A percentile compares a stretch with the other conserved stretches of the same genome.
These are phyloP conservation scores for Trichoplusia ni DNA, from an alignment of 1,140 invertebrate genomes.

Conservation along the genomic window DNA sequence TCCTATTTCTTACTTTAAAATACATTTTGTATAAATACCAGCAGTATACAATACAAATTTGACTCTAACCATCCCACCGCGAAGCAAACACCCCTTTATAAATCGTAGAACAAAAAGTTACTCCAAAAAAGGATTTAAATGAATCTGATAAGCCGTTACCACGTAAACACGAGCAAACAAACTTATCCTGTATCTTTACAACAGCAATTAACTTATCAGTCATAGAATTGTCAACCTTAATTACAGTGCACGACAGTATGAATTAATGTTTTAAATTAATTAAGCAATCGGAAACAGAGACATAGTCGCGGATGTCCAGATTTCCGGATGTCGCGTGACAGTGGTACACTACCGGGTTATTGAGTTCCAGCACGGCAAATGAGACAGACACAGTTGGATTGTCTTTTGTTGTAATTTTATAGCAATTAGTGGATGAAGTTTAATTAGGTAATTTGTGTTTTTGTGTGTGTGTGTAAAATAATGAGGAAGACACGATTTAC, in stretches of 20 bases:
- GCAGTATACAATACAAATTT: too few species aligned
- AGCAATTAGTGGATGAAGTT: too few species aligned
- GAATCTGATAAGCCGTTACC: neutral
- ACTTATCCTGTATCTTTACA: neutral
- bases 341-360: neutral
- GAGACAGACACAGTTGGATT: neutral
- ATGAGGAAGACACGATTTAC: too few species aligned
- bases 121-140: too few species aligned
- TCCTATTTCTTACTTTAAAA: too few species aligned
- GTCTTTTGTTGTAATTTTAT: neutral
- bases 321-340: conserved; percentile 39
- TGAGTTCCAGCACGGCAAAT: neutral
- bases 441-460: too few species aligned
- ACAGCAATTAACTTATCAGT: conserved; percentile 1
- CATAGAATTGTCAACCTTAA: conserved; percentile 14
- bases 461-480: too few species aligned
- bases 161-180: neutral
- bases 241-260: neutral
- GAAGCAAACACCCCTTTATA: too few species aligned
- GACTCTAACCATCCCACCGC: too few species aligned
- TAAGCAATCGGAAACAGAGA: conserved; percentile 41
- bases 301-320: conserved; percentile 37
- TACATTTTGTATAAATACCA: too few species aligned
- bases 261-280: conserved; percentile 35
- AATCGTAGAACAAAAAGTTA: too few species aligned